Percentiles rank a stretch among this genome's conserved stretches.
These are phyloP conservation scores for Styela plicata DNA, from an alignment of 23 tunicate genomes.

Conservation along the genomic window DNA sequence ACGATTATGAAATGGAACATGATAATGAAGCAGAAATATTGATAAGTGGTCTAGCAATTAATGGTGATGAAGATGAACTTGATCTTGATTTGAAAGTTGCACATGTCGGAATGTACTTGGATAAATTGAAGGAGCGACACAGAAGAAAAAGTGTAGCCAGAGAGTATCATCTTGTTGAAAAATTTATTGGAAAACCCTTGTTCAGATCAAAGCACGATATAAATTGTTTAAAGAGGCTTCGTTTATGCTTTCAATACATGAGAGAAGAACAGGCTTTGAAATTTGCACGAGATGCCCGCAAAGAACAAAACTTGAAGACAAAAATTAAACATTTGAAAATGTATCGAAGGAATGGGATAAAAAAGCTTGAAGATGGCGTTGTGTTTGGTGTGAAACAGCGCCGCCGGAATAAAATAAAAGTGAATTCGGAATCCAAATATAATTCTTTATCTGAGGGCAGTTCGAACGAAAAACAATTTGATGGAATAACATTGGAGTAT, in stretches of 20 bases:
- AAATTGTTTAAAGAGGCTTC: conserved; percentile 34
- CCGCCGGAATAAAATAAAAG: not conserved
- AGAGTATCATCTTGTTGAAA: conserved; percentile 78
- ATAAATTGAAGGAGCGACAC: conserved; percentile 62
- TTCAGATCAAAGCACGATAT: not conserved
- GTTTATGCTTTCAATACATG: conserved; percentile 73
- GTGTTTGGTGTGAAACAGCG: conserved; percentile 23
- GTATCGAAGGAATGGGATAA: conserved; percentile 76
- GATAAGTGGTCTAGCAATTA: conserved; percentile 44
- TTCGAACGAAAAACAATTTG: conserved; percentile 20
- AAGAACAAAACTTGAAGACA: conserved; percentile 48
- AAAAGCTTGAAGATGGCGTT: conserved; percentile 34
- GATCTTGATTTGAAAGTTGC: conserved; percentile 73
- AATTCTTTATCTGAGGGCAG: not conserved
- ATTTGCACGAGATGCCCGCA: conserved; percentile 36
- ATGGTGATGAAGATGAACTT: conserved; percentile 59
- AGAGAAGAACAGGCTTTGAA: conserved; percentile 55
- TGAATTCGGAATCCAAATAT: not conserved
- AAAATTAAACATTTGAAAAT: conserved; percentile 51
- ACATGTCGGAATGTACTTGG: conserved; percentile 55
- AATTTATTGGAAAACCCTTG: conserved; percentile 35
- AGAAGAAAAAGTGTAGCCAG: conserved; percentile 65
- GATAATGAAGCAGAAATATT: conserved; percentile 85
- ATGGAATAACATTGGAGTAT: conserved; percentile 27
- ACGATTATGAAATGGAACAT: conserved; percentile 83